Base-by-base conservation (phyloP, 2,888 invertebrate species). In the Tyria jacobaeae region DNA sequence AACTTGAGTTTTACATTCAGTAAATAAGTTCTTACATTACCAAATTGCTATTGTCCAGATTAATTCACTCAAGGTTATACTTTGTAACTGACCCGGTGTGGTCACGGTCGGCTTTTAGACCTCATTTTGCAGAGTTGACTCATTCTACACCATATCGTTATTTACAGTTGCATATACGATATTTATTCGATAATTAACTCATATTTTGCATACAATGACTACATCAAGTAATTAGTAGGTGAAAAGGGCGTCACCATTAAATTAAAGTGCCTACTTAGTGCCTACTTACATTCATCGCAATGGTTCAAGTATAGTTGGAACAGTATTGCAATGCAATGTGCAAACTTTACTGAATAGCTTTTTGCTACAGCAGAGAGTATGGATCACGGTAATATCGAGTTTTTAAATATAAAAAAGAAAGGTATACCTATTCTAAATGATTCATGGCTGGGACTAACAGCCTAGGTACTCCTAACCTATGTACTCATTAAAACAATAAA, bases 1-100 rank as follows among this genome's bases (percentile, higher is more conserved):
- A 41, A 41, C 41, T 44, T 44, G 44, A 44, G 21, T 44, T 59
- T 54, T 14, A 57, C 49, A 37, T 57, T 57, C 37, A 48, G 37
- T 57, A 37, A 39, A 37, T 25, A 1, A 17, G 14, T 49, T 9
- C 10, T 7, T 41, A 21, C 37, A 14, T 57, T 49, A 35, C 48
- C 25, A 49, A 57, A 54, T 21, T 27, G 41, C 39, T 27, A 54
- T 54, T 54, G 53, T 54, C n/a, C n/a, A 24, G 3, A n/a, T 52
- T 15, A 10, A 39, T n/a, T 41, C 25, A 25, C 9, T 39, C 25
- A 53, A 53, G 53, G 25, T 24, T 3, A 37, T 37, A 25, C 24
- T 27, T 49, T 27, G 44, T 44, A 12, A 44, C 12, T 6, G 2
- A 39, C 14, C 3, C 7, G 12, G n/a, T 27, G 15, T 41, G 2